A percentile compares a stretch with the other conserved stretches of the same genome.
Conservation (phyloP, 2,888 invertebrate genomes). For the Nephrotoma appendiculata region DNA sequence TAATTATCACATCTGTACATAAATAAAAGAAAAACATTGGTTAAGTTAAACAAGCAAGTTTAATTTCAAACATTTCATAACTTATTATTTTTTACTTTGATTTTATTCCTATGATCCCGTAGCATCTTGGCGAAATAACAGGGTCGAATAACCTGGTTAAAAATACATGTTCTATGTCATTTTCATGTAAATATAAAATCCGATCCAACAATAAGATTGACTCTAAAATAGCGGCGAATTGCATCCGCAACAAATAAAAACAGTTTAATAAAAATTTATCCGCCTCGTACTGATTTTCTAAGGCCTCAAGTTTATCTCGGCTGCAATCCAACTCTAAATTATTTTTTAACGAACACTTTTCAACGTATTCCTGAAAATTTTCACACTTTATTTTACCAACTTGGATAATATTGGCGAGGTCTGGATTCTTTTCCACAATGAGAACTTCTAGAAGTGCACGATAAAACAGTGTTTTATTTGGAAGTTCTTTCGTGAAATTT, state of each 20-base stretch:
- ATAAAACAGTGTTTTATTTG: conserved; percentile 53
- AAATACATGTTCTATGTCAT: conserved; percentile 39
- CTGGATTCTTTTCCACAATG: conserved; percentile 31
- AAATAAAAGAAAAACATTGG: no score
- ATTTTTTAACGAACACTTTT: conserved; percentile 44
- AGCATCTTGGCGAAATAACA: conserved; percentile 68
- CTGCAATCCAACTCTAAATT: conserved; percentile 34
- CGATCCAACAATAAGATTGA: conserved; percentile 70
- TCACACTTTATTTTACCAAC: conserved; percentile 48
- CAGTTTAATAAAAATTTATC: conserved; percentile 46
- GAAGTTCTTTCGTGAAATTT: conserved; percentile 37
- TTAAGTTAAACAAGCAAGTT: no score
- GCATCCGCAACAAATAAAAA: conserved; percentile 64
- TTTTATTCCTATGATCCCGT: conserved; percentile 52
- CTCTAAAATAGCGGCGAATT: conserved; percentile 68
- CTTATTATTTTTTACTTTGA: conserved; percentile 15
- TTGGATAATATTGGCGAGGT: conserved; percentile 34
- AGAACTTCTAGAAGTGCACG: conserved; percentile 60
- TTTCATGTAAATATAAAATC: conserved; percentile 57
- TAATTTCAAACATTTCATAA: not conserved
- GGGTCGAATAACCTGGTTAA: conserved; percentile 73
- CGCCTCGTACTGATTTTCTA: conserved; percentile 28
- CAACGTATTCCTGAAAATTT: conserved; percentile 54
- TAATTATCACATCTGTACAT: no score
- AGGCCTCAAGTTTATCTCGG: conserved; percentile 29